Conservation (phyloP, 64 coral and sea anemone species). For the Montipora sp. region DNA sequence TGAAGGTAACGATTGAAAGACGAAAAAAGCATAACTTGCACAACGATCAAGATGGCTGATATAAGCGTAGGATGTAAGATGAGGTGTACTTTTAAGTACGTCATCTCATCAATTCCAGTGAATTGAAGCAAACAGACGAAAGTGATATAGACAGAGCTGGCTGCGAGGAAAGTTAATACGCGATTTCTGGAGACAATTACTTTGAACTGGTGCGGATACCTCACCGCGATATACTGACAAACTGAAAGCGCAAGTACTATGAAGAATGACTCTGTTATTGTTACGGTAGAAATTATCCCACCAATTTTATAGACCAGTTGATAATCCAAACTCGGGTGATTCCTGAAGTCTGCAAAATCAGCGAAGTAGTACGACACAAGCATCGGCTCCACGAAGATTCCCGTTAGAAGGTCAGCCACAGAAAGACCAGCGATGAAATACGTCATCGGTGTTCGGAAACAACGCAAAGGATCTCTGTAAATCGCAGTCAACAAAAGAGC, state of each 20-base stretch:
- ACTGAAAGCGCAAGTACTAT: conserved; percentile 70
- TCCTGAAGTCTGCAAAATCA: conserved; percentile 36
- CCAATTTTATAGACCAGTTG: conserved; percentile 23
- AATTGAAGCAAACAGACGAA: conserved; percentile 76
- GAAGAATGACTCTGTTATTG: conserved; percentile 80
- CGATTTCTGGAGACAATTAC: conserved; percentile 65
- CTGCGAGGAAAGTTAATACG: conserved; percentile 32
- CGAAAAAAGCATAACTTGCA: conserved; percentile 45
- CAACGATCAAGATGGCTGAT: conserved; percentile 39
- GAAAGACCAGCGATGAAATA: conserved; percentile 82
- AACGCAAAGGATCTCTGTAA: conserved; percentile 63
- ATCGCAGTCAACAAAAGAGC: conserved; percentile 79
- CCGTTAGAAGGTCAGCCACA: conserved; percentile 68
- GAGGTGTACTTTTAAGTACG: conserved; percentile 55
- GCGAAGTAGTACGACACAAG: conserved; percentile 62
- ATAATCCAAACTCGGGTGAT: neutral
- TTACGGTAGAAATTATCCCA: conserved; percentile 76
- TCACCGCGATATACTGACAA: conserved; percentile 81
- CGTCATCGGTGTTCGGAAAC: conserved; percentile 79
- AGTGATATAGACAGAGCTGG: conserved; percentile 73
- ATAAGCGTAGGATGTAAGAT: conserved; percentile 57
- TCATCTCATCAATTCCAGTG: conserved; percentile 5
- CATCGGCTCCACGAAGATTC: conserved; percentile 73
- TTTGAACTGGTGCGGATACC: conserved; percentile 84
- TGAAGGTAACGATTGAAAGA: conserved; percentile 57